A percentile compares a stretch with the other conserved stretches of the same genome.
phyloP scores from a whole-genome alignment of 2,113 vertebrate genomes.

The Percina caprodes region DNA sequence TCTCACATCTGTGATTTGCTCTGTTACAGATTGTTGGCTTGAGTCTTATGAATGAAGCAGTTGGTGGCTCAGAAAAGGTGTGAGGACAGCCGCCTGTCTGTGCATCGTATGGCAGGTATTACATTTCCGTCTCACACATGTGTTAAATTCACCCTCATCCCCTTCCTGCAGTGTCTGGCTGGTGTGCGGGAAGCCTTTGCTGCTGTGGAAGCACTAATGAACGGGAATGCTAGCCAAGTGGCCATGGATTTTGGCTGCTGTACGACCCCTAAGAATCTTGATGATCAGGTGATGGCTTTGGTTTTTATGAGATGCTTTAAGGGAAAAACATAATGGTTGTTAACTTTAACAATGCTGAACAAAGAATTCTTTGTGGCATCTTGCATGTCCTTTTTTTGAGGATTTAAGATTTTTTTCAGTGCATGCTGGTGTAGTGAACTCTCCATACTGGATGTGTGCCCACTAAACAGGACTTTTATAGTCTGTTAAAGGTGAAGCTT shows the following conservation, averaged over 20 bases:
- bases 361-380: background rate
- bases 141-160: background rate
- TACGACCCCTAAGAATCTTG: conserved; percentile 44
- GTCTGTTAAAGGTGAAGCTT: no score
- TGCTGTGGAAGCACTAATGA: conserved; percentile 75
- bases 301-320: background rate
- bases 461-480: background rate
- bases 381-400: background rate
- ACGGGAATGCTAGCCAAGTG: conserved; percentile 52
- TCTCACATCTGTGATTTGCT: background rate
- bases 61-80: conserved; percentile 89
- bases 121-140: background rate
- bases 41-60: conserved; percentile 80
- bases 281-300: conserved; percentile 74
- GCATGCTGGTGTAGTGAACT: background rate
- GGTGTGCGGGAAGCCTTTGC: conserved; percentile 80
- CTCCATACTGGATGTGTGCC: background rate
- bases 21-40: conserved; percentile 84
- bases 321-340: background rate
- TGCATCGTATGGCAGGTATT: background rate
- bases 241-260: conserved; percentile 84
- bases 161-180: conserved; percentile 78
- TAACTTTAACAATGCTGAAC: background rate
- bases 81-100: conserved; percentile 6
- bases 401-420: background rate